Evolutionary conservation across 2,113 vertebrate genomes (phyloP).

Genomic region (Budorcas taxicolor): DNA sequence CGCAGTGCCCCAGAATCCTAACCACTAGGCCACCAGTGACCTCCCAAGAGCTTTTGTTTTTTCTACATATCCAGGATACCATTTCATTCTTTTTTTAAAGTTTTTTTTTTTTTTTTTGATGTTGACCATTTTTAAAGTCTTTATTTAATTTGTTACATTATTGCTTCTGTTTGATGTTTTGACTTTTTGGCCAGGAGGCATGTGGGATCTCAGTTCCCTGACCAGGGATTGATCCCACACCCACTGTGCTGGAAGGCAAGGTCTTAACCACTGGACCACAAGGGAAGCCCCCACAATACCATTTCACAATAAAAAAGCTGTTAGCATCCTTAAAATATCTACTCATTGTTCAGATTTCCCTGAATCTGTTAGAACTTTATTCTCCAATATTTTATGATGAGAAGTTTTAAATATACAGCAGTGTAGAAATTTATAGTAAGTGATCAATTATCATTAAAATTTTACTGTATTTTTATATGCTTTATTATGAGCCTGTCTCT

Average conservation of each 20-base stretch:
- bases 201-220: not conserved
- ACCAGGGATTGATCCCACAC: not conserved
- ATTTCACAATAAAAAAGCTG: not conserved
- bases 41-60: not conserved
- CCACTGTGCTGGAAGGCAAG: not conserved
- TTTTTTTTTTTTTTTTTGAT: not conserved
- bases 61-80: not conserved
- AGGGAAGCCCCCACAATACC: not conserved
- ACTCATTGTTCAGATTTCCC: not conserved
- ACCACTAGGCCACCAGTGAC: not conserved
- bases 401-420: not conserved
- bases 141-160: not conserved
- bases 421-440: not conserved
- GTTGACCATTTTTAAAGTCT: not conserved
- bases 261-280: not conserved
- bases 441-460: not conserved
- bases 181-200: not conserved
- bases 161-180: not conserved
- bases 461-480: not conserved
- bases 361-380: not conserved
- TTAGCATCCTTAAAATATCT: not conserved
- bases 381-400: not conserved
- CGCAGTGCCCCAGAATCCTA: not conserved
- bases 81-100: not conserved
- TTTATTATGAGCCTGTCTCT: not conserved